phyloP scores from a whole-genome alignment of 2,888 invertebrate genomes.

The Idaea biselata region DNA sequence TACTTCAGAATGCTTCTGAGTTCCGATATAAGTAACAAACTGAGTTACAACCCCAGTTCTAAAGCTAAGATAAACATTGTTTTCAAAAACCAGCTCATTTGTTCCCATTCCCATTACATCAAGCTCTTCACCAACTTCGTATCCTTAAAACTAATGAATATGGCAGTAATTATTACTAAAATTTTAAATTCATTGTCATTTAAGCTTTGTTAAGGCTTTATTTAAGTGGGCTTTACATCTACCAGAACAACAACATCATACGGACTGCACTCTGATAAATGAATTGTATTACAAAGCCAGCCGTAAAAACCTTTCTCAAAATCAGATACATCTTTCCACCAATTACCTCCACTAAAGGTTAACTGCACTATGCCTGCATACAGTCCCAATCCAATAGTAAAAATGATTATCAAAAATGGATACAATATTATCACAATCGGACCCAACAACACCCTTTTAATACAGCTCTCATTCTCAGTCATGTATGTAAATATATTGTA shows the following conservation, averaged over 20 bases:
- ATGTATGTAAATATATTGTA: slow-evolving; percentile 87
- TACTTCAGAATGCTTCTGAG: no score
- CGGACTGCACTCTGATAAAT: slow-evolving; percentile 86
- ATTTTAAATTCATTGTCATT: slow-evolving; percentile 6
- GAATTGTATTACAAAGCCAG: slow-evolving; percentile 85
- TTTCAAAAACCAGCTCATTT: slow-evolving; percentile 32
- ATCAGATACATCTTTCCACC: slow-evolving; percentile 86
- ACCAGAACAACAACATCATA: slow-evolving; percentile 86
- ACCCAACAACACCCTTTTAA: slow-evolving; percentile 82
- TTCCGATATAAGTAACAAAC: no score
- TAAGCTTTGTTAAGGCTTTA: neutral
- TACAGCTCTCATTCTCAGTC: slow-evolving; percentile 83
- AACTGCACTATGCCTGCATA: slow-evolving; percentile 85
- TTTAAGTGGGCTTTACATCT: slow-evolving; percentile 71
- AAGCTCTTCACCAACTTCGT: slow-evolving; percentile 1
- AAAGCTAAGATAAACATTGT: slow-evolving; percentile 22
- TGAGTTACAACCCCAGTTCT: no score
- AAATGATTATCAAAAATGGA: slow-evolving; percentile 84
- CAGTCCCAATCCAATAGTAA: slow-evolving; percentile 83
- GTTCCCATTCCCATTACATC: slow-evolving; percentile 35
- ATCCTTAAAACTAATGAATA: slow-evolving; percentile 14
- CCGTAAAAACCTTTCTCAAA: slow-evolving; percentile 90
- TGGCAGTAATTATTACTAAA: slow-evolving; percentile 17
- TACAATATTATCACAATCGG: slow-evolving; percentile 85
- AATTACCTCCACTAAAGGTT: slow-evolving; percentile 84